A percentile compares a stretch with the other conserved stretches of the same genome.
phyloP scores from a whole-genome alignment of 1,140 invertebrate genomes.

The Drosophila ohnishii region DNA sequence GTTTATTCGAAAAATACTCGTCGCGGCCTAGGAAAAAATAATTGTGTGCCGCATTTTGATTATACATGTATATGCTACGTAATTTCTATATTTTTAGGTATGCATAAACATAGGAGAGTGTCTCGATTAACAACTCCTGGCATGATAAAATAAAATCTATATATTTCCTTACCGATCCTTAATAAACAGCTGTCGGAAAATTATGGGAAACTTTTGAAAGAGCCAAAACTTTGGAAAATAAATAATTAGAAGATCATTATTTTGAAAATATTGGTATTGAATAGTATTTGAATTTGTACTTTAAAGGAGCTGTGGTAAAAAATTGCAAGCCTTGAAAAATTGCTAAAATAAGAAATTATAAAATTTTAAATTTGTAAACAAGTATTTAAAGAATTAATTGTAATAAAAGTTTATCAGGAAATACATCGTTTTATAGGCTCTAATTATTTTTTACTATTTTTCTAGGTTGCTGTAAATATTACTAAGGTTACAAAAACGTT shows the following conservation, averaged over 20 bases:
- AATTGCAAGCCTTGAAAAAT: no score
- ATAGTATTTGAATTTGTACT: neutral
- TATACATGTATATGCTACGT: slow-evolving; percentile 36
- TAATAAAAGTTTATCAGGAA: neutral
- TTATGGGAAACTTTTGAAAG: no score
- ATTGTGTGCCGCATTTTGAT: slow-evolving; percentile 33
- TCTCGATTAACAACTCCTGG: neutral
- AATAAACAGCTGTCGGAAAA: neutral
- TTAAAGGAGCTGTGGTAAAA: neutral
- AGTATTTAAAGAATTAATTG: neutral
- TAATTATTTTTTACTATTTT: neutral
- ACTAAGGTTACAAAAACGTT: neutral
- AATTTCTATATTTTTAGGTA: slow-evolving; percentile 55
- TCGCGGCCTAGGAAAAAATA: slow-evolving; percentile 21
- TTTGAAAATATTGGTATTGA: neutral
- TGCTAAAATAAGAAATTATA: no score
- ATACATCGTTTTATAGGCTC: no score
- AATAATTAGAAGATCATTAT: neutral
- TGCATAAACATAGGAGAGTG: neutral
- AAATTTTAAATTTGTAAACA: neutral
- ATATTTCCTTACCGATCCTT: neutral
- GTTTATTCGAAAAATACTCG: slow-evolving; percentile 15
- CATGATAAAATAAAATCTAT: no score
- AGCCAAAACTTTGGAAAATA: neutral
- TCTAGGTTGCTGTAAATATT: neutral